Evolutionary conservation across 23 tunicate genomes (phyloP).

Genomic region (Halocynthia aurantium): DNA sequence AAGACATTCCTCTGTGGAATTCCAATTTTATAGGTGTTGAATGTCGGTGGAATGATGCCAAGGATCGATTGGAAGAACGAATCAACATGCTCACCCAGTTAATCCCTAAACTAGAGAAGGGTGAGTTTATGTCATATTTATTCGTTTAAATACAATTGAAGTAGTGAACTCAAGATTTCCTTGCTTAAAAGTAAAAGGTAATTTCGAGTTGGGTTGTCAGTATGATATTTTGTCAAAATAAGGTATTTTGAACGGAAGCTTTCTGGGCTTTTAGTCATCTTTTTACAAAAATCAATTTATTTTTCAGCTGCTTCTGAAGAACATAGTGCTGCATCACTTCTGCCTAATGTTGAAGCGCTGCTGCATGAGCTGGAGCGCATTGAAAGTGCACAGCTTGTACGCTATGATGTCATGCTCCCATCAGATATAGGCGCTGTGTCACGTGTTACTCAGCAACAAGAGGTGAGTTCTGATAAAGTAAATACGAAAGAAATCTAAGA

Average conservation of each 20-base stretch:
- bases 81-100: background rate
- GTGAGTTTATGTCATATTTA: too few relatives aligned
- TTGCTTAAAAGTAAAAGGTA: too few relatives aligned
- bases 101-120: constrained; percentile 9
- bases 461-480: constrained; percentile 20
- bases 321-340: constrained; percentile 23
- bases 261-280: background rate
- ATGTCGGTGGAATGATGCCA: constrained; percentile 34
- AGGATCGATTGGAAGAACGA: constrained; percentile 16
- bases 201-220: too few relatives aligned
- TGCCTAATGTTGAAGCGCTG: constrained; percentile 36
- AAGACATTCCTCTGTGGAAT: constrained; percentile 29
- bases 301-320: constrained; percentile 19
- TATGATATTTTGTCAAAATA: too few relatives aligned
- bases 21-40: constrained; percentile 13
- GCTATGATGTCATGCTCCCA: constrained; percentile 65
- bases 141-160: too few relatives aligned
- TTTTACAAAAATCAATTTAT: background rate
- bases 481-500: too few relatives aligned
- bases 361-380: constrained; percentile 38
- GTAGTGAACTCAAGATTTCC: too few relatives aligned
- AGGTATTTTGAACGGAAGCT: background rate
- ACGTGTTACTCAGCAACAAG: constrained; percentile 48
- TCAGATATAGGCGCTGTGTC: constrained; percentile 36
- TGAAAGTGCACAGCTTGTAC: constrained; percentile 49